Conservation (phyloP, 2,888 invertebrate genomes). For the Pseudanteris insignis region DNA sequence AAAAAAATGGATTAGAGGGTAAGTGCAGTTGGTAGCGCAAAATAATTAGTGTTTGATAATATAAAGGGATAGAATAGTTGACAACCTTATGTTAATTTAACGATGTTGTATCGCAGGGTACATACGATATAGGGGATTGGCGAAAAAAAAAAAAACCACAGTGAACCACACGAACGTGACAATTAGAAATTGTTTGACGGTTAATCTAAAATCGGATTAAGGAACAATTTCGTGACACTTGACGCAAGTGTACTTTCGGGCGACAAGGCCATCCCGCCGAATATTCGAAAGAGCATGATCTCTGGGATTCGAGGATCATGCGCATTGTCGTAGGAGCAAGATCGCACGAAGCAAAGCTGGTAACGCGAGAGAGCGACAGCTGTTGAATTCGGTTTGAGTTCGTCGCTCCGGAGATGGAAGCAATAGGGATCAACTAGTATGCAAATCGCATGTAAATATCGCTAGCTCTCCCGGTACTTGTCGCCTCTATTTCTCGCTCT, state of each 20-base stretch:
- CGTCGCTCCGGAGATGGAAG: conserved; percentile 65
- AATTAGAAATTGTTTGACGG: conserved; percentile 46
- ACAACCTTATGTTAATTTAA: too few relatives aligned
- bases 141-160: conserved; percentile 9
- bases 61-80: too few relatives aligned
- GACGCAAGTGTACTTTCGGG: conserved; percentile 52
- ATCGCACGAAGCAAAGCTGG: conserved; percentile 28
- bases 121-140: too few relatives aligned
- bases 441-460: conserved; percentile 67
- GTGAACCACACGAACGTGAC: conserved; percentile 30
- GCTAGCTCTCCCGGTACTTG: conserved; percentile 62
- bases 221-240: conserved; percentile 50
- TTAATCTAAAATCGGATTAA: conserved; percentile 46
- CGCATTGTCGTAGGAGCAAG: conserved; percentile 28
- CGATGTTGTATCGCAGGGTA: too few relatives aligned
- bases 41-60: too few relatives aligned
- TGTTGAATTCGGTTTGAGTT: conserved; percentile 54
- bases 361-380: conserved; percentile 52
- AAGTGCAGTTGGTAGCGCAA: too few relatives aligned
- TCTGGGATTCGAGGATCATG: conserved; percentile 46
- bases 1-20: too few relatives aligned
- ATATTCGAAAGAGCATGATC: conserved; percentile 46
- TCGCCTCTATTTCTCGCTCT: conserved; percentile 46
- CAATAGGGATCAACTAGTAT: conserved; percentile 68
- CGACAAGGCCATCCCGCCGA: conserved; percentile 38